Conservation (phyloP, 2,797 vertebrate genomes). For the Tiaroga cobitis region DNA sequence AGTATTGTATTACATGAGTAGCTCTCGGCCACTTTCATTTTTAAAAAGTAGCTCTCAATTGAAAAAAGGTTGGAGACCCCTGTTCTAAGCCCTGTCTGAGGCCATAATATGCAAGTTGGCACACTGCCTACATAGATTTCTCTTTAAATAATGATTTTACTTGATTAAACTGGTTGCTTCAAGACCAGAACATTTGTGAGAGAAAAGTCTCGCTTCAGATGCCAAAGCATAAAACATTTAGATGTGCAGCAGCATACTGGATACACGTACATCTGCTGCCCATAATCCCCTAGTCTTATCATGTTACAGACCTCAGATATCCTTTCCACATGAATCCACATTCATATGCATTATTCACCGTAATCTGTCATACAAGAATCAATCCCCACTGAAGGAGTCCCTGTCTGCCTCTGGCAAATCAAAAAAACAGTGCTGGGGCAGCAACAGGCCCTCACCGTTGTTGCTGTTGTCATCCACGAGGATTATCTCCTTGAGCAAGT, state of each 20-base stretch:
- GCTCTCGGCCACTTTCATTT: too few species aligned
- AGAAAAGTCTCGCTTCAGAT: not conserved
- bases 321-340: slow-evolving; percentile 26
- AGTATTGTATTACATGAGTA: too few species aligned
- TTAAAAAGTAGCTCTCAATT: too few species aligned
- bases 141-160: not conserved
- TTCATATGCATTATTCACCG: slow-evolving; percentile 35
- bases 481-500: slow-evolving; percentile 88
- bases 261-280: slow-evolving; percentile 11
- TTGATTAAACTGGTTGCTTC: not conserved
- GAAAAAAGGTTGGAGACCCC: too few species aligned
- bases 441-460: slow-evolving; percentile 72
- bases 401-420: not conserved
- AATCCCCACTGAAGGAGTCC: slow-evolving; percentile 8
- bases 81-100: too few species aligned
- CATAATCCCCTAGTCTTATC: slow-evolving; percentile 5
- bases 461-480: slow-evolving; percentile 88
- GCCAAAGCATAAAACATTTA: slow-evolving; percentile 8
- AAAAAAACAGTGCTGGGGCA: not conserved
- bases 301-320: not conserved
- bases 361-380: slow-evolving; percentile 25
- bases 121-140: too few species aligned
- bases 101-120: too few species aligned
- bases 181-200: not conserved
- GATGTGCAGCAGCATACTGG: not conserved